phyloP scores from a whole-genome alignment of 2,888 invertebrate genomes.

The Diplolepis rosae region DNA sequence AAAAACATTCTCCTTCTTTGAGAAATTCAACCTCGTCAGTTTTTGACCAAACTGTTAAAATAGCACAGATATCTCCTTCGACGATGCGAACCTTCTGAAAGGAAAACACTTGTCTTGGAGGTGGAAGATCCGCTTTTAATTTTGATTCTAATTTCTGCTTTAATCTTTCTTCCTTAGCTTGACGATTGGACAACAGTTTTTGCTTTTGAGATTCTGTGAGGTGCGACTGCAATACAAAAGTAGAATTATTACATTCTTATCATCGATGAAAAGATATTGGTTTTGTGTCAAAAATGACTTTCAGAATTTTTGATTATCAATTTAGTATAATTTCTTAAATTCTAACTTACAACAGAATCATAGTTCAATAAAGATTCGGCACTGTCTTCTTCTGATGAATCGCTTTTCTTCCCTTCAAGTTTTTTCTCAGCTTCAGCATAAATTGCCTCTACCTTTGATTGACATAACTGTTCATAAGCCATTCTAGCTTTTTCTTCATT shows the following conservation, averaged over 20 bases:
- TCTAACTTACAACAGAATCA: constrained; percentile 15
- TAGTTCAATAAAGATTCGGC: constrained; percentile 31
- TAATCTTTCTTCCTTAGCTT: constrained; percentile 56
- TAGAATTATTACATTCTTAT: constrained; percentile 3
- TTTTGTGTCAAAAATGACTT: background rate
- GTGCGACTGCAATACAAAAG: constrained; percentile 69
- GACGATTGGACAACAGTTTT: constrained; percentile 71
- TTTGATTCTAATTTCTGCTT: constrained; percentile 59
- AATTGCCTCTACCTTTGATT: constrained; percentile 60
- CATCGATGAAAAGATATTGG: background rate
- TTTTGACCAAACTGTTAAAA: constrained; percentile 84
- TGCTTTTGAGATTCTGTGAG: constrained; percentile 73
- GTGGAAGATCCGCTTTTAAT: constrained; percentile 61
- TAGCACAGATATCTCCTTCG: constrained; percentile 71
- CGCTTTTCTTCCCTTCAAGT: constrained; percentile 45
- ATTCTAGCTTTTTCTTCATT: constrained; percentile 66
- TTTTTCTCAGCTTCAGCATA: constrained; percentile 59
- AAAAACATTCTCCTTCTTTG: constrained; percentile 79
- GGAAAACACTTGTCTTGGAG: constrained; percentile 70
- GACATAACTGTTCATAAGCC: constrained; percentile 59
- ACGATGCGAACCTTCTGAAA: constrained; percentile 74
- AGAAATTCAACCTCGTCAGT: constrained; percentile 77
- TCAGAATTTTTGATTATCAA: background rate
- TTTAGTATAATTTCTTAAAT: background rate
- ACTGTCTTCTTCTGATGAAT: constrained; percentile 38